phyloP scores from a whole-genome alignment of 2,797 vertebrate species.

The Hydrocynus forskahlii region DNA sequence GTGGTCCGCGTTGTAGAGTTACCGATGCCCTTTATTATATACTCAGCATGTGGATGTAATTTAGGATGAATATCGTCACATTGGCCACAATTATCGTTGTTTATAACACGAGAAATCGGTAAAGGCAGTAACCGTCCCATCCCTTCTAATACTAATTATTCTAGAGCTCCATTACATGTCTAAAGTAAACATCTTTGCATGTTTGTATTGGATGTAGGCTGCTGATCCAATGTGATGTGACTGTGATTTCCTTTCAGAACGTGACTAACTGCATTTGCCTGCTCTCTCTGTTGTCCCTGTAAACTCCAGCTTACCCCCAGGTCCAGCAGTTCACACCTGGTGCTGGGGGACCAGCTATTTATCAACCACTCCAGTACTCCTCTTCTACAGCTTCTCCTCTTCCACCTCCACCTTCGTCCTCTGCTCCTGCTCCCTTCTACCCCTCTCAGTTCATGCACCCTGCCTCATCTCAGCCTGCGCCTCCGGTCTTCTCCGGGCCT shows the following conservation, averaged over 20 bases:
- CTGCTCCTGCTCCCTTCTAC: constrained; percentile 76
- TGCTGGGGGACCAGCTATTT: constrained; percentile 84
- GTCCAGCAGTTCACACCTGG: constrained; percentile 85
- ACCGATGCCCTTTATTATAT: too few species aligned
- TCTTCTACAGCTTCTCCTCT: constrained; percentile 65
- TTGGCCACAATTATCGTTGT: too few species aligned
- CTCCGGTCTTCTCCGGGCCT: constrained; percentile 66
- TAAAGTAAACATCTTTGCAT: constrained; percentile 29
- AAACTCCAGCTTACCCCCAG: constrained; percentile 83
- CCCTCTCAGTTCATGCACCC: constrained; percentile 68
- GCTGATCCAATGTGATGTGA: neutral
- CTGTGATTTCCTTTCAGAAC: constrained; percentile 25
- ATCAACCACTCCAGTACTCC: constrained; percentile 86
- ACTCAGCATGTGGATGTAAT: too few species aligned
- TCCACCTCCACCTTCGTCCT: constrained; percentile 74
- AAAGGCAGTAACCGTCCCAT: neutral
- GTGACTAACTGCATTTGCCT: constrained; percentile 67
- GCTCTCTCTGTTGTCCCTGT: constrained; percentile 66
- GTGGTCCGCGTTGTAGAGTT: too few species aligned
- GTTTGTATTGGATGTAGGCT: constrained; percentile 11
- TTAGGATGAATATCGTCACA: too few species aligned
- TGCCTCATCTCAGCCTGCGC: constrained; percentile 72
- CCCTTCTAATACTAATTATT: constrained; percentile 19
- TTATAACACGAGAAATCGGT: too few species aligned
- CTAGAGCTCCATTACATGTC: constrained; percentile 1